Evolutionary conservation across 2,113 vertebrate genomes (phyloP).

Genomic region (Grammomys surdaster): DNA sequence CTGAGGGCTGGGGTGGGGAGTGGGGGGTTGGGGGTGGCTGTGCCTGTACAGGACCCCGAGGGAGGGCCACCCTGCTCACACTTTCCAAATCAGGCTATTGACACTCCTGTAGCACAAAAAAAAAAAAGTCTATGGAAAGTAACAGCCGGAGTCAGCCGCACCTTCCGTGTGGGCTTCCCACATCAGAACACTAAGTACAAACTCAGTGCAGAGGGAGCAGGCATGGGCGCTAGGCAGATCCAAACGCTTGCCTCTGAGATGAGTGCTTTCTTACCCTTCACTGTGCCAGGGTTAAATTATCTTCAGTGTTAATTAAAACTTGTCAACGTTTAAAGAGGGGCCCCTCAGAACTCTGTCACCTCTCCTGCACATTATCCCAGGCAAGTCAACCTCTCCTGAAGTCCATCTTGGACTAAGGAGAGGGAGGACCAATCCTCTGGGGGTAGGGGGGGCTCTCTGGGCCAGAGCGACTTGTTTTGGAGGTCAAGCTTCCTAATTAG

Average conservation of each 20-base stretch:
- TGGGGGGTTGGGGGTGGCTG: neutral
- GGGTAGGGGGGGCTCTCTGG: neutral
- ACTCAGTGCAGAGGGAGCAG: neutral
- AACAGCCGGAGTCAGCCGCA: neutral
- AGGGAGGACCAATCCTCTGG: neutral
- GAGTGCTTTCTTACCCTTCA: conserved; percentile 61
- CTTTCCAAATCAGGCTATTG: conserved; percentile 44
- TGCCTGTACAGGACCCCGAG: neutral
- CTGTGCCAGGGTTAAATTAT: conserved; percentile 76
- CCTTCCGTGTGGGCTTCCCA: neutral
- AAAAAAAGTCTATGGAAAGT: conserved; percentile 14
- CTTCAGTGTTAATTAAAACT: conserved; percentile 75
- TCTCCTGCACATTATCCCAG: conserved; percentile 57
- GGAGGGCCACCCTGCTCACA: neutral
- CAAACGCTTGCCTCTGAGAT: conserved; percentile 61
- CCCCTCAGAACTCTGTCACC: conserved; percentile 51
- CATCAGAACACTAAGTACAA: neutral
- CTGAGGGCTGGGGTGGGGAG: neutral
- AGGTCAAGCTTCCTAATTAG: conserved; percentile 72
- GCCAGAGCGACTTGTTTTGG: conserved; percentile 30
- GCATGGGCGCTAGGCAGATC: neutral
- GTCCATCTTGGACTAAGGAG: conserved; percentile 1
- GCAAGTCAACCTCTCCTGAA: conserved; percentile 22
- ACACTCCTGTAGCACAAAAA: conserved; percentile 18
- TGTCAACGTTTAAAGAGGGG: conserved; percentile 57